Base-by-base conservation (phyloP, 1,140 invertebrate species). In the Apolygus lucorum region DNA sequence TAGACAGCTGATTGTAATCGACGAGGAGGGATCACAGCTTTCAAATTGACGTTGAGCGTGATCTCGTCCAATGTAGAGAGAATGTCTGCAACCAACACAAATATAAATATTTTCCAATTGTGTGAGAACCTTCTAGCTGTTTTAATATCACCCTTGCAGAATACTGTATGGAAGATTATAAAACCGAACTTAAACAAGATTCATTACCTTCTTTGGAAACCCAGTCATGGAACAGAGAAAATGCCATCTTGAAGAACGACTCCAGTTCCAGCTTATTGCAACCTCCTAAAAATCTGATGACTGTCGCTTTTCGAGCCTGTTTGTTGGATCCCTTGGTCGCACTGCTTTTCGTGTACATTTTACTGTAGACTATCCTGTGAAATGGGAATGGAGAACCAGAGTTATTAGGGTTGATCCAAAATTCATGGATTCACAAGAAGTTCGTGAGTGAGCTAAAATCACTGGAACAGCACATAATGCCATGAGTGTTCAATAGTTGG, bases 231-330 rank as follows among this genome's bases (percentile, higher is more conserved):
- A 90, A 89, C 14, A 87, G 83, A 65, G 86, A 85, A 77, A 96
- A 95, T 0, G 93, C 86, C 84, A 96, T 90, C 75, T 90, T 81
- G 0, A 92, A 81, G 74, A 96, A 96, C 25, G 84, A 79, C 67
- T 88, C 81, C 69, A 96, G 83, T 80, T 97, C 95, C 26, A 82
- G 78, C 73, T 90, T 86, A 49, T 84, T 82, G 74, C 90, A 90
- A 8, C 92, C 92, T 28, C 88, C 88, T 22, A 98, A 79, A 76
- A 95, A 96, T 67, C 91, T 84, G 64, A 97, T 81, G 17, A 97
- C 86, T 59, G 93, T 81, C 63, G 87, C 86, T 73, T 91, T 83
- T 62, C 90, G 81, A 42, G 84, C 76, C 71, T 89, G 84, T 21
- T 86, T 85, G 17, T 87, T 91, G 0, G 87, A 84, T 0, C 87